A percentile compares a stretch with the other conserved stretches of the same genome.
Evolutionary conservation across 2,113 vertebrate species (phyloP).

Genomic region (Corydoras maculifer): DNA sequence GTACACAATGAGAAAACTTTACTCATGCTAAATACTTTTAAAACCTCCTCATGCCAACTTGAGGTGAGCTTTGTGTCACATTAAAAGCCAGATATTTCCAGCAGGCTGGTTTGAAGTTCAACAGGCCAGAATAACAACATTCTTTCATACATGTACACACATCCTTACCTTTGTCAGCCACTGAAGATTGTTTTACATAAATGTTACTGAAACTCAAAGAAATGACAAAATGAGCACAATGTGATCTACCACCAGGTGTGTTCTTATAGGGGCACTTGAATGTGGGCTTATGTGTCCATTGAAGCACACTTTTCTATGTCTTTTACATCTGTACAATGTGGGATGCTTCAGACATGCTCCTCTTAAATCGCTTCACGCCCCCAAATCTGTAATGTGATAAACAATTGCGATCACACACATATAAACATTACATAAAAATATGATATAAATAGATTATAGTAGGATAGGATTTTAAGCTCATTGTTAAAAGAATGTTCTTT

Average conservation of each 20-base stretch:
- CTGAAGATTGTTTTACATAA: background rate
- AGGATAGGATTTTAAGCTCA: too few species aligned
- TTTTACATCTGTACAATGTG: background rate
- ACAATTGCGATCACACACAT: too few species aligned
- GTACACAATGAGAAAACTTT: too few species aligned
- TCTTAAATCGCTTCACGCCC: too few species aligned
- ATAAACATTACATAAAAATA: too few species aligned
- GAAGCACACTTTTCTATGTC: background rate
- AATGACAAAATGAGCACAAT: background rate
- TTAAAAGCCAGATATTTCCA: constrained; percentile 5
- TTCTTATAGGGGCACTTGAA: background rate
- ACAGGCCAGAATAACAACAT: constrained; percentile 33
- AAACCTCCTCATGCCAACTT: too few species aligned
- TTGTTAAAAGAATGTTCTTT: too few species aligned
- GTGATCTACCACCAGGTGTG: constrained; percentile 12
- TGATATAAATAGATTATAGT: too few species aligned
- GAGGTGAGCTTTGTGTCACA: constrained; percentile 6
- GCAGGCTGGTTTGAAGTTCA: constrained; percentile 27
- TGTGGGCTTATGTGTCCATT: constrained; percentile 3
- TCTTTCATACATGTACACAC: constrained; percentile 27
- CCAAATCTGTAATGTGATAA: too few species aligned
- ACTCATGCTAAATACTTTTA: too few species aligned
- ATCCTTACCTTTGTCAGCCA: constrained; percentile 1
- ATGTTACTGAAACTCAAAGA: background rate
- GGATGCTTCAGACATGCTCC: background rate